phyloP scores from a whole-genome alignment of 2,888 invertebrate species.

The Caenorhabditis sulstoni region DNA sequence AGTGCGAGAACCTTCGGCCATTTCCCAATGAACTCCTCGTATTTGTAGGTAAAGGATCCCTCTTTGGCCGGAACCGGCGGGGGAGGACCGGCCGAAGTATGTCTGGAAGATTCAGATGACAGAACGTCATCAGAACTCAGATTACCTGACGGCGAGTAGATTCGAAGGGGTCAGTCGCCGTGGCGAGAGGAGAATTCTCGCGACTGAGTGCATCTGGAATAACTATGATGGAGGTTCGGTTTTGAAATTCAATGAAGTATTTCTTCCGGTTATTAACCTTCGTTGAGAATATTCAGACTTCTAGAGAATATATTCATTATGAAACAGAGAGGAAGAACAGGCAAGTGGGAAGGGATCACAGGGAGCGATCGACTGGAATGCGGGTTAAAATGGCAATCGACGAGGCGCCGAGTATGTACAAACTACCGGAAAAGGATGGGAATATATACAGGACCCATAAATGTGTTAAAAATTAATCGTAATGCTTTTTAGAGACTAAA shows the following conservation, averaged over 20 bases:
- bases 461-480: constrained; percentile 1
- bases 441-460: constrained; percentile 20
- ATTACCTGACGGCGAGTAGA: constrained; percentile 25
- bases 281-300: too few relatives aligned
- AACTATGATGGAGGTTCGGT: background rate
- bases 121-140: background rate
- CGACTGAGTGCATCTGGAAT: constrained; percentile 43
- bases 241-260: background rate
- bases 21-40: constrained; percentile 65
- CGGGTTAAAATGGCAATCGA: background rate
- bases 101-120: constrained; percentile 30
- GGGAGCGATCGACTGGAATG: constrained; percentile 24
- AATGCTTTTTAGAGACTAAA: constrained; percentile 14
- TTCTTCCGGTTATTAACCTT: too few relatives aligned
- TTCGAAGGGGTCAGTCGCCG: background rate
- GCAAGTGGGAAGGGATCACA: constrained; percentile 16
- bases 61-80: constrained; percentile 58
- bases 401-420: constrained; percentile 20
- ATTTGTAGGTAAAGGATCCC: constrained; percentile 65
- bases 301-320: constrained; percentile 8
- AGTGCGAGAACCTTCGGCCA: constrained; percentile 69
- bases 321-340: constrained; percentile 13
- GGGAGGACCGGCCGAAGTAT: constrained; percentile 67
- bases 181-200: constrained; percentile 26
- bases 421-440: background rate